Evolutionary conservation across 2,888 invertebrate species (phyloP).

Genomic region (Drosophila pseudotakahashii): DNA sequence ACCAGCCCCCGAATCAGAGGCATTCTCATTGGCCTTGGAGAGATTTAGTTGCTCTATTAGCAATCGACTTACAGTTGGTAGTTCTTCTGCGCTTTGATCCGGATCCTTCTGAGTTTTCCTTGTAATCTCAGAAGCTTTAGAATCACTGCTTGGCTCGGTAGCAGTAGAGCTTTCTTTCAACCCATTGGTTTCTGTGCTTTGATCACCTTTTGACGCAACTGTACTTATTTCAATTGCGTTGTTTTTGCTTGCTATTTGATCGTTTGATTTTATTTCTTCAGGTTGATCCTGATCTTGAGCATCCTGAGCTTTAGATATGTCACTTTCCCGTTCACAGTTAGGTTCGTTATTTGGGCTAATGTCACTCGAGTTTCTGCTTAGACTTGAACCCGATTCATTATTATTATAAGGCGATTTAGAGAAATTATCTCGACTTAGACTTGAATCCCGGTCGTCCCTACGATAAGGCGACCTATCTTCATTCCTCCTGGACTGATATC

Average conservation of each 20-base stretch:
- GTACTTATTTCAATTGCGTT: not conserved
- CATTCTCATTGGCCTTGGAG: not conserved
- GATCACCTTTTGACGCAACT: not conserved
- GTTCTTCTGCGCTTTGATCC: not conserved
- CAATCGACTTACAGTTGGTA: not conserved
- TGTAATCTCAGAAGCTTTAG: not conserved
- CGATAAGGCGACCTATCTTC: not conserved
- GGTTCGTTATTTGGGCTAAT: not conserved
- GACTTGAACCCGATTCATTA: not conserved
- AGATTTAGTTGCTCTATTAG: not conserved
- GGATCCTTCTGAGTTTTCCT: no score
- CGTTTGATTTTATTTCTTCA: not conserved
- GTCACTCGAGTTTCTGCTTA: not conserved
- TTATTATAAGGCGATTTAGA: not conserved
- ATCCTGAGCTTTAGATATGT: not conserved
- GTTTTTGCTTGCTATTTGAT: not conserved
- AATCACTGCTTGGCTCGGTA: not conserved
- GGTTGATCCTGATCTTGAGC: not conserved
- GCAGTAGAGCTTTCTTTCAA: not conserved
- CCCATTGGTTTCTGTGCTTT: not conserved
- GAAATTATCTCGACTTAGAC: not conserved
- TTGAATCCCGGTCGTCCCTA: conserved; percentile 1
- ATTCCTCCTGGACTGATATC: not conserved
- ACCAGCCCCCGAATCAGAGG: not conserved
- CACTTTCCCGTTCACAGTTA: not conserved